These are phyloP conservation scores for Rugalucina vietnamica DNA, from an alignment of 2,888 invertebrate genomes.

Conservation along the genomic window DNA sequence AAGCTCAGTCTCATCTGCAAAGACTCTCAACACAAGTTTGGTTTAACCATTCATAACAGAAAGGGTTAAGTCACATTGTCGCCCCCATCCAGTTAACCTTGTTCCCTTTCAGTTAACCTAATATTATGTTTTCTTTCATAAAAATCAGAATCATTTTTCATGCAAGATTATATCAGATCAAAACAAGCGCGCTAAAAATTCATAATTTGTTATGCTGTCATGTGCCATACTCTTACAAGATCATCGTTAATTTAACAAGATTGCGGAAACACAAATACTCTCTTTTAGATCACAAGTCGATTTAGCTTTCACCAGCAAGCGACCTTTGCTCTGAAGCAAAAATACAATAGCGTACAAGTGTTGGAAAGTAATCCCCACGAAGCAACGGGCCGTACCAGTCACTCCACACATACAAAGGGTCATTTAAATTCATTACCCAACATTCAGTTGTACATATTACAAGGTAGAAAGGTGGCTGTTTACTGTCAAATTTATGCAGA, in stretches of 20 bases:
- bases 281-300: not conserved
- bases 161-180: not conserved
- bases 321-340: slow-evolving; percentile 1
- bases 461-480: slow-evolving; percentile 3
- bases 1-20: too few relatives aligned
- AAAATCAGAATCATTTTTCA: not conserved
- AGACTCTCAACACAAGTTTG: too few relatives aligned
- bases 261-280: not conserved
- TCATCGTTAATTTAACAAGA: slow-evolving; percentile 4
- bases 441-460: not conserved
- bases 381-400: not conserved
- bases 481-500: slow-evolving; percentile 9
- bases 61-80: too few relatives aligned
- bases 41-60: too few relatives aligned
- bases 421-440: not conserved
- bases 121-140: not conserved
- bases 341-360: not conserved
- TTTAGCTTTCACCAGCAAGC: not conserved
- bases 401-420: slow-evolving; percentile 5
- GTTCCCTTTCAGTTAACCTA: too few relatives aligned
- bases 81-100: too few relatives aligned
- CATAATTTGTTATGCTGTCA: slow-evolving; percentile 7
- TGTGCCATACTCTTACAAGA: not conserved
- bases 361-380: not conserved
- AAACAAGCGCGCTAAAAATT: not conserved